A percentile compares a stretch with the other conserved stretches of the same genome.
These are phyloP conservation scores for Sesamia inferens DNA, from an alignment of 2,888 invertebrate genomes.

Conservation along the genomic window DNA sequence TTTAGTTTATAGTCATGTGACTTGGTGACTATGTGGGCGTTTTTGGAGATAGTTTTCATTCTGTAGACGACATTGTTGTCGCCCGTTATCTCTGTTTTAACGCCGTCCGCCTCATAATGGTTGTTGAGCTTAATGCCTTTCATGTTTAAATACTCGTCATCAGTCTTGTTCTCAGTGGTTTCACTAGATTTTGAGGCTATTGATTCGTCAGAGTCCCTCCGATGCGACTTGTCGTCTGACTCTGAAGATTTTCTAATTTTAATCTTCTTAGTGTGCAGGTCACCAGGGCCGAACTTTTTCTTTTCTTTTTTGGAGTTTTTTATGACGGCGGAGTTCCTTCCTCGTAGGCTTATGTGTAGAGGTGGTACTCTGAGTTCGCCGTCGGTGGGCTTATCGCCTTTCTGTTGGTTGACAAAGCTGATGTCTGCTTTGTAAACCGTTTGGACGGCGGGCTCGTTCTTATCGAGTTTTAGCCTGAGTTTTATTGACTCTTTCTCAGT, in stretches of 20 bases:
- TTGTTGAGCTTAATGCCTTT: conserved; percentile 84
- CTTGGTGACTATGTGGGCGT: conserved; percentile 88
- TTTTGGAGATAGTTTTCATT: conserved; percentile 87
- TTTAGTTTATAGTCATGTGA: conserved; percentile 83
- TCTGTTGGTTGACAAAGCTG: conserved; percentile 91
- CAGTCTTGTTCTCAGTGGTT: conserved; percentile 82
- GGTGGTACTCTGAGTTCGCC: conserved; percentile 95
- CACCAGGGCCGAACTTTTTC: conserved; percentile 88
- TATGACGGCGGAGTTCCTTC: conserved; percentile 95
- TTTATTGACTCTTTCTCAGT: conserved; percentile 94
- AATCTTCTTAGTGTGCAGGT: conserved; percentile 89
- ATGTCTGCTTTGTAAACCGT: conserved; percentile 95
- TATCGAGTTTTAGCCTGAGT: conserved; percentile 94
- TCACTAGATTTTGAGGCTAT: conserved; percentile 79
- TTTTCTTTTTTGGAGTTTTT: conserved; percentile 93
- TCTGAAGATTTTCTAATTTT: conserved; percentile 86
- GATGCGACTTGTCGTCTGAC: conserved; percentile 80
- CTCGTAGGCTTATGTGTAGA: conserved; percentile 95
- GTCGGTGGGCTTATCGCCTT: conserved; percentile 89
- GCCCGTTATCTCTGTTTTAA: conserved; percentile 83
- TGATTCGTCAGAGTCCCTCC: conserved; percentile 80
- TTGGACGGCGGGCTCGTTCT: conserved; percentile 94
- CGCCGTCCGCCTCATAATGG: conserved; percentile 81
- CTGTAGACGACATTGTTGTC: conserved; percentile 85
- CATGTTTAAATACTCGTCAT: conserved; percentile 83